A percentile compares a stretch with the other conserved stretches of the same genome.
Evolutionary conservation across 2,888 invertebrate species (phyloP).

Genomic region (Agrotis clavis): DNA sequence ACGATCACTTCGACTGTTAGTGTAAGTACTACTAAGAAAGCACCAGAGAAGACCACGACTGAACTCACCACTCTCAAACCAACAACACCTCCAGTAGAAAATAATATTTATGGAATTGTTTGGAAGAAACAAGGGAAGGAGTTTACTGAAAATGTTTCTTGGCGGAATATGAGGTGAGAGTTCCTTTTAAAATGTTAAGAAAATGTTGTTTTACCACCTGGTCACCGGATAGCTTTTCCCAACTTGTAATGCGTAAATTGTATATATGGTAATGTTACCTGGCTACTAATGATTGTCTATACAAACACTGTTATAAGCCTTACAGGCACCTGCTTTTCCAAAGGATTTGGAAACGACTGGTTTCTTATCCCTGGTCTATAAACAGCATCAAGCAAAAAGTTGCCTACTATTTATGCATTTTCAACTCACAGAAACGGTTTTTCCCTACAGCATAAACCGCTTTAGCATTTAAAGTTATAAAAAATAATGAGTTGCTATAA

Average conservation of each 20-base stretch:
- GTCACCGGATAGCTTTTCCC: too few relatives aligned
- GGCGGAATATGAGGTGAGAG: slow-evolving; percentile 86
- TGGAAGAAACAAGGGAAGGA: slow-evolving; percentile 89
- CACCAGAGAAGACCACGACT: slow-evolving; percentile 78
- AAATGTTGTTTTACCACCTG: neutral
- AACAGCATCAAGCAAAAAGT: too few relatives aligned
- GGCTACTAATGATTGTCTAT: neutral
- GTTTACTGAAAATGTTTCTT: slow-evolving; percentile 83
- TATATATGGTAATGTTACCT: too few relatives aligned
- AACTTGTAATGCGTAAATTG: too few relatives aligned
- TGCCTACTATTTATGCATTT: too few relatives aligned
- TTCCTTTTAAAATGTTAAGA: neutral
- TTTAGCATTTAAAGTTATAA: neutral
- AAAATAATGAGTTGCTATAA: neutral
- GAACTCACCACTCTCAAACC: slow-evolving; percentile 74
- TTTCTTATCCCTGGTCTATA: too few relatives aligned
- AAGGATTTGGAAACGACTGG: neutral
- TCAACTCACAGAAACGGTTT: too few relatives aligned
- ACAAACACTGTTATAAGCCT: neutral
- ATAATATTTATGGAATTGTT: slow-evolving; percentile 86
- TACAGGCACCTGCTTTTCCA: neutral
- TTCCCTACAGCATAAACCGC: too few relatives aligned
- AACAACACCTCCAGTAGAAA: slow-evolving; percentile 77
- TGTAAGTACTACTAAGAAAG: slow-evolving; percentile 83
- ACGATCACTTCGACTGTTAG: slow-evolving; percentile 87